phyloP scores from a whole-genome alignment of 1,140 invertebrate genomes.

The Drosophila lacteicornis region DNA sequence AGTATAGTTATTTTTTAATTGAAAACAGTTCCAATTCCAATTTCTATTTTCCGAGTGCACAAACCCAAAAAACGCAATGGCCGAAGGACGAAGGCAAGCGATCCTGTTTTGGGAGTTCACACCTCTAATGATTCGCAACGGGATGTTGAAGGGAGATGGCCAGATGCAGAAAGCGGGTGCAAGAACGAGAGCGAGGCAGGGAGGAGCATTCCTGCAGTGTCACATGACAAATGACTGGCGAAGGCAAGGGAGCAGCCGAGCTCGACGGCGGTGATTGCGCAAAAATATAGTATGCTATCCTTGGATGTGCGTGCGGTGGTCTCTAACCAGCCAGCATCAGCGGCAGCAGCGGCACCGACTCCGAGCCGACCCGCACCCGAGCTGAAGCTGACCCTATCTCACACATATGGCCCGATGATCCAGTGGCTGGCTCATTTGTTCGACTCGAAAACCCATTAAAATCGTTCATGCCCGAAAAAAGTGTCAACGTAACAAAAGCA shows the following conservation, averaged over 20 bases:
- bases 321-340: conserved; percentile 29
- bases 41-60: neutral
- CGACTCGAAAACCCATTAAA: conserved; percentile 76
- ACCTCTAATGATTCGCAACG: conserved; percentile 58
- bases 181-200: neutral
- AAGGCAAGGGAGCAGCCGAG: conserved; percentile 15
- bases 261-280: conserved; percentile 68
- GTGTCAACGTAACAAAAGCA: conserved; percentile 85
- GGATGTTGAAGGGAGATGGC: conserved; percentile 4
- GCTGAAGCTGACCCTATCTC: conserved; percentile 38
- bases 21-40: neutral
- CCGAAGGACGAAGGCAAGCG: conserved; percentile 39
- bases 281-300: conserved; percentile 68
- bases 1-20: no score
- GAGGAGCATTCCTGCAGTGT: conserved; percentile 62
- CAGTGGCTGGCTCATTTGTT: conserved; percentile 74
- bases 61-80: conserved; percentile 16
- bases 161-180: neutral
- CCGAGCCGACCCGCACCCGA: neutral
- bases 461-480: conserved; percentile 84
- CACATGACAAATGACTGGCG: conserved; percentile 75
- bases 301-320: conserved; percentile 62
- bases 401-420: conserved; percentile 50
- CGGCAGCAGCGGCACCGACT: conserved; percentile 7
- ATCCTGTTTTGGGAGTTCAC: conserved; percentile 56